Evolutionary conservation across 2,888 invertebrate genomes (phyloP).

Genomic region (Bombyx huttoni): DNA sequence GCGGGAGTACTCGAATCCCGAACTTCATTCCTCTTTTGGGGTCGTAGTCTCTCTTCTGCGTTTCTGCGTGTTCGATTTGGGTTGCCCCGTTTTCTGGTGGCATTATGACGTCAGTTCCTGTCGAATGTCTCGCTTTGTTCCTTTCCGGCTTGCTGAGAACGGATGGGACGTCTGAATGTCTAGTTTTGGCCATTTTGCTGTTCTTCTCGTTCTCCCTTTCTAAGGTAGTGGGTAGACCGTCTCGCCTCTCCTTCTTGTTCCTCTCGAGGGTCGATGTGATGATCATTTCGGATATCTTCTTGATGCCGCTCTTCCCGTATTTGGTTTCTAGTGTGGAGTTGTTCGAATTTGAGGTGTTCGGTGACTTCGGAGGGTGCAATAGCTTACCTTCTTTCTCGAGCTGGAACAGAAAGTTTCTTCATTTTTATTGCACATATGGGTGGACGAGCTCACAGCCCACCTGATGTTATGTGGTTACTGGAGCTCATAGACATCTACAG

Average conservation of each 20-base stretch:
- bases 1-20: slow-evolving; percentile 77
- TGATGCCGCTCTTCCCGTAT: slow-evolving; percentile 55
- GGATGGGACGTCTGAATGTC: slow-evolving; percentile 42
- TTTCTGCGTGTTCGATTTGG: slow-evolving; percentile 58
- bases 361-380: slow-evolving; percentile 57
- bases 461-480: no score
- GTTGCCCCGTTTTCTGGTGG: slow-evolving; percentile 52
- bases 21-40: slow-evolving; percentile 76
- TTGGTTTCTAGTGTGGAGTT: slow-evolving; percentile 65
- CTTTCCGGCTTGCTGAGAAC: slow-evolving; percentile 49
- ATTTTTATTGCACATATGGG: no score
- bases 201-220: slow-evolving; percentile 68
- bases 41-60: slow-evolving; percentile 71
- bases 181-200: slow-evolving; percentile 45
- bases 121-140: slow-evolving; percentile 48
- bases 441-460: no score
- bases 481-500: no score
- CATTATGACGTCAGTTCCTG: slow-evolving; percentile 48
- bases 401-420: slow-evolving; percentile 37
- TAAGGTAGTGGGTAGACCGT: slow-evolving; percentile 42
- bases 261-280: slow-evolving; percentile 58
- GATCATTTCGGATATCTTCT: slow-evolving; percentile 65
- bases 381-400: slow-evolving; percentile 64
- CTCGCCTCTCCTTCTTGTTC: slow-evolving; percentile 60
- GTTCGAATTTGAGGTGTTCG: slow-evolving; percentile 57